Conservation (phyloP, 2,113 vertebrate species). For the Solenodon paradoxus region DNA sequence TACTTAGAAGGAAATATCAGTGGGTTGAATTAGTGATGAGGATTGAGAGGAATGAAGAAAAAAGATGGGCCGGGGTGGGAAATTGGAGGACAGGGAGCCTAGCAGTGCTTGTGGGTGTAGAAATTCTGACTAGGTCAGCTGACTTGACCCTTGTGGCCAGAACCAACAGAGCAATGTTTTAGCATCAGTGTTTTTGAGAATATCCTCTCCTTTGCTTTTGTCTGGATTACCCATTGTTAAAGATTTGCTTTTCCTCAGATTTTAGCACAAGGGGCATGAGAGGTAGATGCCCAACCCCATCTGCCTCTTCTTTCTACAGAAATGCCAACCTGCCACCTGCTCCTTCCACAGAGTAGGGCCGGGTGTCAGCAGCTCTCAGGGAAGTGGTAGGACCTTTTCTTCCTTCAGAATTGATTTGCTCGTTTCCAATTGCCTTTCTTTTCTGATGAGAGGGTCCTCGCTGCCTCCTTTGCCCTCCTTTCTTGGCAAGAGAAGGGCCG, state of each 20-base stretch:
- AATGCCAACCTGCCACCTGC: neutral
- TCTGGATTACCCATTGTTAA: neutral
- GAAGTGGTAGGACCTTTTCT: neutral
- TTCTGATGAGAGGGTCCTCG: constrained; percentile 37
- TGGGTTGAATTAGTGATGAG: neutral
- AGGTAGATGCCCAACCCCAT: neutral
- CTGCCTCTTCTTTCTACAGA: neutral
- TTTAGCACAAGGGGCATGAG: constrained; percentile 17
- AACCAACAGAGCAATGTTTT: neutral
- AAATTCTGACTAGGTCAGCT: too few relatives aligned
- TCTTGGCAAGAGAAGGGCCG: constrained; percentile 73
- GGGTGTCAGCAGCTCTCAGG: neutral
- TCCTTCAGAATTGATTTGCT: neutral
- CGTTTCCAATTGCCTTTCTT: constrained; percentile 61
- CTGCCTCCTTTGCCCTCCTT: constrained; percentile 47
- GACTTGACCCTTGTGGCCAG: neutral
- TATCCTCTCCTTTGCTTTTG: neutral
- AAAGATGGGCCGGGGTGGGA: neutral
- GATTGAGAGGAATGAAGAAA: neutral
- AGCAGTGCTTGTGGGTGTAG: neutral
- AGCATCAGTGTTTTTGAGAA: neutral
- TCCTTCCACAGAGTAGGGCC: neutral
- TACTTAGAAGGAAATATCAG: neutral
- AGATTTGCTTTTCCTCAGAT: neutral
- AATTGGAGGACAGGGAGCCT: too few relatives aligned